Percentiles rank a stretch among this genome's conserved stretches.
Evolutionary conservation across 2,888 invertebrate genomes (phyloP).

Genomic region (Xanthia togata): DNA sequence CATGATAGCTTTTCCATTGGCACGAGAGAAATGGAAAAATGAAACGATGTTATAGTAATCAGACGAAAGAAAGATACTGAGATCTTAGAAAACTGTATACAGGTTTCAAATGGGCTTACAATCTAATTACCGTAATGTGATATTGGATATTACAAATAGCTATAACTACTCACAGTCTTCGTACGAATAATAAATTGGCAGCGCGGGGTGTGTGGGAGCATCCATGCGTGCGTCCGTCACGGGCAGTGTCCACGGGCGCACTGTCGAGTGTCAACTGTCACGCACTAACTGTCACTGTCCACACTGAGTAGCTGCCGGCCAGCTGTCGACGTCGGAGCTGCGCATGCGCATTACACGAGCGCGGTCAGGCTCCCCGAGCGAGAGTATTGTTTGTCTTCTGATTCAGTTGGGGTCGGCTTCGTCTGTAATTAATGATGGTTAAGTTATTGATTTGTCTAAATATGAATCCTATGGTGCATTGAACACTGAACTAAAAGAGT

Average conservation of each 20-base stretch:
- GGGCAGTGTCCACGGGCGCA: constrained; percentile 29
- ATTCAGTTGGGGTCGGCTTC: constrained; percentile 72
- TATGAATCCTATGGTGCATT: background rate
- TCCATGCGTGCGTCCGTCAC: constrained; percentile 29
- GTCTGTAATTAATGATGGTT: constrained; percentile 73
- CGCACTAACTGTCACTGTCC: constrained; percentile 67
- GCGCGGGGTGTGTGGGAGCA: constrained; percentile 58
- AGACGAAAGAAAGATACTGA: constrained; percentile 80
- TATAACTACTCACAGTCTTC: constrained; percentile 86
- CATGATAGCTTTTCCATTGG: constrained; percentile 85
- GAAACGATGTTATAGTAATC: constrained; percentile 70
- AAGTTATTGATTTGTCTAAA: constrained; percentile 15
- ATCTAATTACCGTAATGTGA: constrained; percentile 76
- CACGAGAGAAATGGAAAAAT: constrained; percentile 82
- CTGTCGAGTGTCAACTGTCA: constrained; percentile 63
- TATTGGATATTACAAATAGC: constrained; percentile 72
- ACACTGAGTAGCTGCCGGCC: constrained; percentile 65
- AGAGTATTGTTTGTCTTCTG: constrained; percentile 79
- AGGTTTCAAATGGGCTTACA: constrained; percentile 78
- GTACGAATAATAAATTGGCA: constrained; percentile 72
- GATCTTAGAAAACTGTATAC: constrained; percentile 88
- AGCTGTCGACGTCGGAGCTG: constrained; percentile 9
- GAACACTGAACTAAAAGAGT: constrained; percentile 23
- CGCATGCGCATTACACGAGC: constrained; percentile 75
- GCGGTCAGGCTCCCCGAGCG: constrained; percentile 86